Evolutionary conservation across 2,797 vertebrate genomes (phyloP).

Genomic region (Dicrostonyx torquatus): DNA sequence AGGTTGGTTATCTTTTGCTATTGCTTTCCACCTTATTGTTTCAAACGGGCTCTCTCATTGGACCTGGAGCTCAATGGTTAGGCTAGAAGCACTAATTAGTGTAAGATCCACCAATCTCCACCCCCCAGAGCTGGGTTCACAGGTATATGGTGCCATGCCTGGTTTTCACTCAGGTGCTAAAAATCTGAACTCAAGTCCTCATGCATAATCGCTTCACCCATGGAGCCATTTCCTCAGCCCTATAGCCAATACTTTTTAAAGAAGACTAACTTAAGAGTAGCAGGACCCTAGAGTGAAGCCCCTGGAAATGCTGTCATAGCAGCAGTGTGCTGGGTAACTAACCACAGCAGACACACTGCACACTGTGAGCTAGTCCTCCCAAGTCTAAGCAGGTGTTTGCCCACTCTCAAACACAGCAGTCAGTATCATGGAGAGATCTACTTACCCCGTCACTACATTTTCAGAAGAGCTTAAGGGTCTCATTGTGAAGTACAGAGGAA

Average conservation of each 20-base stretch:
- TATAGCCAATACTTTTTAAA: conserved; percentile 26
- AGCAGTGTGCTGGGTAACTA: not conserved
- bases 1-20: not conserved
- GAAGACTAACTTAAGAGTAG: conserved; percentile 16
- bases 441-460: not conserved
- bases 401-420: conserved; percentile 40
- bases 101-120: no score
- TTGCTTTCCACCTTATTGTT: not conserved
- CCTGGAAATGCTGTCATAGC: not conserved
- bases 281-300: not conserved
- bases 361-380: not conserved
- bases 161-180: not conserved
- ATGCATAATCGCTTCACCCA: not conserved
- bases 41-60: not conserved
- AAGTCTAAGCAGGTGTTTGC: not conserved
- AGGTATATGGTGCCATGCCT: not conserved
- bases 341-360: not conserved
- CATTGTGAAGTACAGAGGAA: conserved; percentile 21
- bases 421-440: conserved; percentile 10
- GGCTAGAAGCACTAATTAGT: not conserved
- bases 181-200: not conserved
- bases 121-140: not conserved
- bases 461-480: conserved; percentile 57
- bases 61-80: not conserved
- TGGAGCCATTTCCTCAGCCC: not conserved